Conservation (phyloP, 2,113 vertebrate genomes). For the Mesembrinibis cayennensis region DNA sequence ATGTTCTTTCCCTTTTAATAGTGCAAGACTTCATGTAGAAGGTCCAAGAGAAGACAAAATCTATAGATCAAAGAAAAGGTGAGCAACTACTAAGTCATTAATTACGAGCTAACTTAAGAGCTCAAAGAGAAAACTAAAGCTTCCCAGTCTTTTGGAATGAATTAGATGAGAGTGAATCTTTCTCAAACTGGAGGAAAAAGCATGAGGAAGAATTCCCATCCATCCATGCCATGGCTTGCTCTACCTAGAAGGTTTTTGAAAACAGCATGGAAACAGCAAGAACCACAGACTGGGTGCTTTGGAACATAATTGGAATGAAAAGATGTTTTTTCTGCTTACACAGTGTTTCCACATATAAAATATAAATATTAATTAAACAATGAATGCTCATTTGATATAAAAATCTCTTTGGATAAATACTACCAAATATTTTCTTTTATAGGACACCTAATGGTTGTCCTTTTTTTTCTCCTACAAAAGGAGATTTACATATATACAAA, state of each 20-base stretch:
- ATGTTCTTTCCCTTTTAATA: neutral
- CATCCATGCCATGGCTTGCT: neutral
- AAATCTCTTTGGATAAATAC: neutral
- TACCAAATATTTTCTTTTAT: neutral
- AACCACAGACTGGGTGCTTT: neutral
- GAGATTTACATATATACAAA: neutral
- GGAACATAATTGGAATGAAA: neutral
- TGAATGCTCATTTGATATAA: neutral
- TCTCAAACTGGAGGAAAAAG: neutral
- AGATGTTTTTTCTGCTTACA: neutral
- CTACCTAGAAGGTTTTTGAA: neutral
- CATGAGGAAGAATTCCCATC: neutral
- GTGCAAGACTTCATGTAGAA: neutral
- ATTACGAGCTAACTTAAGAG: neutral
- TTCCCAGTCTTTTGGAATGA: neutral
- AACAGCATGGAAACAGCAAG: neutral
- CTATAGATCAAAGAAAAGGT: neutral
- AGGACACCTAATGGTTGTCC: neutral
- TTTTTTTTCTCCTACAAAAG: neutral
- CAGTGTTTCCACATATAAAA: neutral
- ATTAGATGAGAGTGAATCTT: neutral
- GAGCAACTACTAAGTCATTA: neutral
- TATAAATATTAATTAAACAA: neutral
- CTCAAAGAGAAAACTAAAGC: neutral
- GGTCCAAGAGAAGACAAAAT: neutral